Conservation (phyloP, 2,113 vertebrate genomes). For the Cephalopterus ornatus region DNA sequence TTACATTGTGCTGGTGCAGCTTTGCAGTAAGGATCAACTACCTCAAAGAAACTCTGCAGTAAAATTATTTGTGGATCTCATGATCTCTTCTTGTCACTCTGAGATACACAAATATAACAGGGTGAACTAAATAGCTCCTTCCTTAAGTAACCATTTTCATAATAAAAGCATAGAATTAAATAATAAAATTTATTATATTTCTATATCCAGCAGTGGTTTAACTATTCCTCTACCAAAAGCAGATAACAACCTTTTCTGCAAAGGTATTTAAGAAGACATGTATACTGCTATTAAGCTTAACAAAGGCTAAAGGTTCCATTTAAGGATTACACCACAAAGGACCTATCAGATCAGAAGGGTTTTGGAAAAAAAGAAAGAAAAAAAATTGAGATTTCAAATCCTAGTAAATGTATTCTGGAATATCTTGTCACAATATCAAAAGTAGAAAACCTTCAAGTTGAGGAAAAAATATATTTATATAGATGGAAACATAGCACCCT, state of each 20-base stretch:
- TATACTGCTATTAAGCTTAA: not conserved
- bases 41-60: rapidly evolving
- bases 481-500: not conserved
- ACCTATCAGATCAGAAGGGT: not conserved
- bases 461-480: not conserved
- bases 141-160: not conserved
- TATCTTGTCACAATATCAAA: not conserved
- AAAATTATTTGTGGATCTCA: not conserved
- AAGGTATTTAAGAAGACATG: not conserved
- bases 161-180: not conserved
- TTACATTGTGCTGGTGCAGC: not conserved
- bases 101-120: not conserved
- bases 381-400: not conserved
- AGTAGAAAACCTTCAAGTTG: not conserved
- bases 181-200: not conserved
- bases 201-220: not conserved
- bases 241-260: not conserved
- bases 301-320: not conserved
- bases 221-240: not conserved
- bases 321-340: not conserved
- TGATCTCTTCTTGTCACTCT: not conserved
- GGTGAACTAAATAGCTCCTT: not conserved
- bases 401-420: not conserved
- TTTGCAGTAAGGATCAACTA: not conserved
- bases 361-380: not conserved